A percentile compares a stretch with the other conserved stretches of the same genome.
phyloP scores from a whole-genome alignment of 37 sponge, comb jelly and placozoan species.

The Chondrosia reniformis region DNA sequence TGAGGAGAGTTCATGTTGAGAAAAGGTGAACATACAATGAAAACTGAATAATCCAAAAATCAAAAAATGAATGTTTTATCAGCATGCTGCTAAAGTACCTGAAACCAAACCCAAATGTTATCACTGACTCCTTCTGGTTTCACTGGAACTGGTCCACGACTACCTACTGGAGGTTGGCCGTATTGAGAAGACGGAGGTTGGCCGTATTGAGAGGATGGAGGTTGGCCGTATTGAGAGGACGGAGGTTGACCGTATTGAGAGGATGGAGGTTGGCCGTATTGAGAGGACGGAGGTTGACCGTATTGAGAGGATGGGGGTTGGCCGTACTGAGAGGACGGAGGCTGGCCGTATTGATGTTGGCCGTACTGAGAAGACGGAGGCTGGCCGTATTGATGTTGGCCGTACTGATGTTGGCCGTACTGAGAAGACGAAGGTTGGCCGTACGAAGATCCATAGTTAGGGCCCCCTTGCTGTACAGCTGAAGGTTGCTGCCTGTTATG shows the following conservation, averaged over 20 bases:
- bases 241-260: constrained; percentile 16
- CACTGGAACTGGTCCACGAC: too few relatives aligned
- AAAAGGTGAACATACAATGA: background rate
- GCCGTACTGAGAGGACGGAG: constrained; percentile 12
- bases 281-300: constrained; percentile 15
- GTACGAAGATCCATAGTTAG: too few relatives aligned
- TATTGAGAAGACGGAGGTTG: constrained; percentile 17
- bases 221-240: constrained; percentile 16
- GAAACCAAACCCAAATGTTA: constrained; percentile 76
- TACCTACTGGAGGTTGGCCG: constrained; percentile 14
- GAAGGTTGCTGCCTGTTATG: too few relatives aligned
- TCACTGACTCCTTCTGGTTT: constrained; percentile 75
- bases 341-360: constrained; percentile 10
- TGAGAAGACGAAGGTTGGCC: background rate
- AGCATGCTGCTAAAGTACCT: constrained; percentile 34
- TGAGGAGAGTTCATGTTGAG: background rate
- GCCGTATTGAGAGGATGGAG: constrained; percentile 13
- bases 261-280: constrained; percentile 13
- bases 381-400: constrained; percentile 3
- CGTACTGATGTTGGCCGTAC: constrained; percentile 10
- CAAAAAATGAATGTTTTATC: background rate
- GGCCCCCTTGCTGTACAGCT: too few relatives aligned
- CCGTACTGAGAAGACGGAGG: constrained; percentile 4
- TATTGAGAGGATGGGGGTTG: constrained; percentile 16
- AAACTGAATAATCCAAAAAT: background rate